Percentiles rank a stretch among this genome's conserved stretches.
These are phyloP conservation scores for Hemiprocne comata DNA, from an alignment of 2,113 vertebrate species.

Conservation along the genomic window DNA sequence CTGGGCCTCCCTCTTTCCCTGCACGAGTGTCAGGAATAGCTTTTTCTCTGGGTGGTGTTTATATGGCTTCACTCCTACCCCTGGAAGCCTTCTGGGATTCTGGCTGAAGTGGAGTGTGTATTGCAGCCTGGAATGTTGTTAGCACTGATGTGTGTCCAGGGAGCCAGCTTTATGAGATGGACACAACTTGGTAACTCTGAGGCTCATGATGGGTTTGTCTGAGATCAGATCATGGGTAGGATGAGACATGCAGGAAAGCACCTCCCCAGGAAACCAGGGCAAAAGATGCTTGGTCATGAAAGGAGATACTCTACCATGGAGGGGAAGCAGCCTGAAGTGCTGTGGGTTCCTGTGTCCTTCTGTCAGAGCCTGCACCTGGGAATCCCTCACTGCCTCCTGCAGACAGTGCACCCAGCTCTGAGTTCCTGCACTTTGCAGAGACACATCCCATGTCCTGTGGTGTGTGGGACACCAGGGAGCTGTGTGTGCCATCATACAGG, in stretches of 20 bases:
- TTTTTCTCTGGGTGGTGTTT: background rate
- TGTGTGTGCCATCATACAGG: accelerated
- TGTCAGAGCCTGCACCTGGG: background rate
- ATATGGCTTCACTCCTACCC: background rate
- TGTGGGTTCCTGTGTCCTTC: background rate
- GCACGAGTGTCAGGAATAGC: background rate
- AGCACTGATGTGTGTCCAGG: background rate
- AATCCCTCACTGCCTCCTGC: background rate
- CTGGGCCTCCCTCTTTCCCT: background rate
- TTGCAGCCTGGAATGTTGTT: accelerated
- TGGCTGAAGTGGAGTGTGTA: background rate
- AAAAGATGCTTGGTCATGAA: background rate
- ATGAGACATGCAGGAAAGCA: background rate
- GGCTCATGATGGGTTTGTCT: background rate
- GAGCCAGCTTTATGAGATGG: background rate
- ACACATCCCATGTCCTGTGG: background rate
- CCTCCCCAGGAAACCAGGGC: background rate
- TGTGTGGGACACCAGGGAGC: background rate
- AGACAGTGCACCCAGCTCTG: accelerated
- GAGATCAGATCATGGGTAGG: background rate
- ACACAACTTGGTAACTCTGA: background rate
- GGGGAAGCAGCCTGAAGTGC: background rate
- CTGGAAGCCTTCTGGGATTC: background rate
- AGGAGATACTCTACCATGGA: background rate
- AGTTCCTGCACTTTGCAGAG: background rate